Evolutionary conservation across 2,888 invertebrate genomes (phyloP), one percentile per base, ranked within the genome.

Genomic region (Matsumyia berberina): DNA sequence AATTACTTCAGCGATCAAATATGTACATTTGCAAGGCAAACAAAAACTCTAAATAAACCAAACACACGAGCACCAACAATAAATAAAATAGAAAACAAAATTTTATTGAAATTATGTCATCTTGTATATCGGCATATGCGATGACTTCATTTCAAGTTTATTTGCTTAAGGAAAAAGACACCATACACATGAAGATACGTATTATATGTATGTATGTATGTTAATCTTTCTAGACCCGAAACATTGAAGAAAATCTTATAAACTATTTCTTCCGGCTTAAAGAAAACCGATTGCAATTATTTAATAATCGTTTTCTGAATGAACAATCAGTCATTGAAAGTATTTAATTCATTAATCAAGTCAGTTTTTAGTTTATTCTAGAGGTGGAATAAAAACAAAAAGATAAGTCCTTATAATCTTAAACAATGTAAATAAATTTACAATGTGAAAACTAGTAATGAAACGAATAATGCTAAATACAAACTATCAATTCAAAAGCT

Each of bases 101-200:
- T 78, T 60, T 67, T 55, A 73, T 83, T 69, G 37, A 73, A 79
- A 69, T 83, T 73, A 74, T 78, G 83, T 83, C 83, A 83, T 81
- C 51, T 44, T 5, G 33, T 64, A 31, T 42, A 64, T 58, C 33
- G 57, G 58, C 58, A 67, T 51, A 58, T 29, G 37, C 51, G 73
- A 69, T 83, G 83, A 83, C 73, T 79, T 83, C 83, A 83, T 67
- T 69, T 49, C 37, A 51, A 15, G 35, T 64, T 62, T 42, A 58
- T 44, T 73, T 37, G 62, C 11, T 33, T 35, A 58, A 7, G 33
- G 15, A 42, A 53, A 55, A 69, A 62, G 46, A 42, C 53, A 58
- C 29, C n/a, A n/a, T n/a, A n/a, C n/a, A n/a, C n/a, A n/a, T 70
- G 44, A 12, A 33, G 35, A 12, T 35, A 17, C 39, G 12, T n/a